Evolutionary conservation across 2,113 vertebrate genomes (phyloP).

Genomic region (Ophthalmolycus amberensis): DNA sequence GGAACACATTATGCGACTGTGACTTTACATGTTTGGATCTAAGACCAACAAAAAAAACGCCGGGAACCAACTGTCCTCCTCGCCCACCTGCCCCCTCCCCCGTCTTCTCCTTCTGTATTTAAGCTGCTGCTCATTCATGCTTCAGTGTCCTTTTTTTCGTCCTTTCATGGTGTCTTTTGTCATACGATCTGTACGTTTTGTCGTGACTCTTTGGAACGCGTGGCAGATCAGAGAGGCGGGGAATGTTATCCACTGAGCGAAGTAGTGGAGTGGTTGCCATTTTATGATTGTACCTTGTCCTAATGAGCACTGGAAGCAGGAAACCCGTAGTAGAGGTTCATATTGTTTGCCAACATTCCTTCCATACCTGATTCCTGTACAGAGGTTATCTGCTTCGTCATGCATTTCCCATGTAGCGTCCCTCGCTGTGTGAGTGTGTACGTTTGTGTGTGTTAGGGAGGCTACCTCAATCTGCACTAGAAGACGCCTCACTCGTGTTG

Average conservation of each 20-base stretch:
- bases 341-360: conserved; percentile 53
- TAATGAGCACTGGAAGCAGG: conserved; percentile 33
- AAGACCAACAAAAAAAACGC: not conserved
- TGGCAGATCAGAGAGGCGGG: conserved; percentile 17
- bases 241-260: conserved; percentile 38
- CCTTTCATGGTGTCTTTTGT: conserved; percentile 37
- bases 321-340: conserved; percentile 24
- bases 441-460: conserved; percentile 45
- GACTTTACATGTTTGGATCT: not conserved
- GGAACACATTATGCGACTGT: not conserved
- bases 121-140: conserved; percentile 40
- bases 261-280: conserved; percentile 46
- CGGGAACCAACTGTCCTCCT: not conserved
- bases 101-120: conserved; percentile 5
- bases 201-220: conserved; percentile 15
- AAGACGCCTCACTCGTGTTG: conserved; percentile 70
- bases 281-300: conserved; percentile 64
- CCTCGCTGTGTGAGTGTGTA: conserved; percentile 29
- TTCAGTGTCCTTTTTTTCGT: conserved; percentile 40
- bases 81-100: not conserved
- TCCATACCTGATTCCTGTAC: conserved; percentile 41
- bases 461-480: conserved; percentile 80
- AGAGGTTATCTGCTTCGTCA: conserved; percentile 45
- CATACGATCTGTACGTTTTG: conserved; percentile 33
- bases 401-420: conserved; percentile 63